These are phyloP conservation scores for Phocoena sinus DNA, from an alignment of 2,113 vertebrate genomes.

Conservation along the genomic window DNA sequence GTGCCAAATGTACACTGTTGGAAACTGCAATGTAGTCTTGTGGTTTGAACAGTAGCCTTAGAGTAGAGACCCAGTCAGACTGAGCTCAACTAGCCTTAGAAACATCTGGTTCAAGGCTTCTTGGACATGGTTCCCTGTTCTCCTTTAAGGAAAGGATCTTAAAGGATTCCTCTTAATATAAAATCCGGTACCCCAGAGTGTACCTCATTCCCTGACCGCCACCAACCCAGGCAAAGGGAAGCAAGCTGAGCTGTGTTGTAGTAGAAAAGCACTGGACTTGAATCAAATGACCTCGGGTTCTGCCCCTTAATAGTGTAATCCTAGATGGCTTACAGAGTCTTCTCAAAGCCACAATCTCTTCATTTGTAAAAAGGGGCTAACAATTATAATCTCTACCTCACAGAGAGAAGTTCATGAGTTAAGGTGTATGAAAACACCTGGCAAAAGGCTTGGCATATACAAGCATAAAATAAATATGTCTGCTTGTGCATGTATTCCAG, in stretches of 20 bases:
- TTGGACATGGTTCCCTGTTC: background rate
- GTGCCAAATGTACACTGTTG: background rate
- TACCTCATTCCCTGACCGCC: background rate
- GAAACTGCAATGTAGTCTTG: background rate
- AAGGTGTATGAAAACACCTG: background rate
- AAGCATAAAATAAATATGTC: background rate
- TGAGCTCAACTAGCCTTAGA: background rate
- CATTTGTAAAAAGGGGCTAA: background rate
- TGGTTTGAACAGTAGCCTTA: background rate
- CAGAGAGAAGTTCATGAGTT: background rate
- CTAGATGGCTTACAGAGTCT: background rate
- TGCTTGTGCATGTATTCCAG: background rate
- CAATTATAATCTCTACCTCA: background rate
- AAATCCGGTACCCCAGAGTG: background rate
- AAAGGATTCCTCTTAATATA: background rate
- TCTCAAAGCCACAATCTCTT: background rate
- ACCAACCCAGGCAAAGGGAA: background rate
- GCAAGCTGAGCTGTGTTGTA: background rate
- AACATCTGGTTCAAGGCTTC: background rate
- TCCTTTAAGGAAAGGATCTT: constrained; percentile 12
- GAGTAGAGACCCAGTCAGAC: background rate
- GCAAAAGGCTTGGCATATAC: background rate
- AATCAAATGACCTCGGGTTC: background rate
- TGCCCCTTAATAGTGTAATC: background rate
- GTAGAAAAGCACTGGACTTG: background rate